Percentiles rank a stretch among this genome's conserved stretches.
Conservation (phyloP, 2,888 invertebrate genomes). For the Latheticus oryzae region DNA sequence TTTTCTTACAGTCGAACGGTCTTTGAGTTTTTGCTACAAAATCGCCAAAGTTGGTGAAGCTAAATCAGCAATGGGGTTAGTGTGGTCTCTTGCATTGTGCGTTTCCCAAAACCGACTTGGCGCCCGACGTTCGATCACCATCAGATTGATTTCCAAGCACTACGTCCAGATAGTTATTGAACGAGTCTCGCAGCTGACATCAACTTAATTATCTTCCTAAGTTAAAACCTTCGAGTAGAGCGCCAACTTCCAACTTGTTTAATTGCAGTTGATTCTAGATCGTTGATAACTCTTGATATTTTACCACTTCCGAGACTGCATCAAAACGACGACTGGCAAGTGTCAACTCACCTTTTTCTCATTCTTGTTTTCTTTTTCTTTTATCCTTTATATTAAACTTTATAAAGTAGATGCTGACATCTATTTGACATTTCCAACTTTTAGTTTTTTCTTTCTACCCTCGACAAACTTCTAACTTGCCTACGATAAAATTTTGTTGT, state of each 20-base stretch:
- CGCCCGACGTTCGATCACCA: constrained; percentile 47
- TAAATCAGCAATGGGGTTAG: constrained; percentile 25
- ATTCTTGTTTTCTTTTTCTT: constrained; percentile 6
- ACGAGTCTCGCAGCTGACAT: constrained; percentile 54
- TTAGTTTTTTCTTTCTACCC: constrained; percentile 9
- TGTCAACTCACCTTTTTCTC: constrained; percentile 12
- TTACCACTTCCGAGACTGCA: constrained; percentile 4
- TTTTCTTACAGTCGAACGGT: constrained; percentile 20
- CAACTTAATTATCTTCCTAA: constrained; percentile 54
- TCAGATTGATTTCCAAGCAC: constrained; percentile 52
- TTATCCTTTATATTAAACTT: constrained; percentile 17
- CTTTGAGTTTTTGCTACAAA: constrained; percentile 29
- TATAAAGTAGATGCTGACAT: constrained; percentile 17
- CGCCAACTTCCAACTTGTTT: constrained; percentile 48
- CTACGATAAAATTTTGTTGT: constrained; percentile 1
- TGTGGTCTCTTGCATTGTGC: constrained; percentile 28
- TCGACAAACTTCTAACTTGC: constrained; percentile 7
- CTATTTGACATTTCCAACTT: constrained; percentile 6
- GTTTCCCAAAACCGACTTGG: constrained; percentile 38
- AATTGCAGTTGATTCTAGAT: constrained; percentile 41
- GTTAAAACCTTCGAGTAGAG: constrained; percentile 46
- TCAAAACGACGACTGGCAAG: constrained; percentile 17
- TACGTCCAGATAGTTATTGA: constrained; percentile 49
- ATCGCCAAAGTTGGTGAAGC: constrained; percentile 22
- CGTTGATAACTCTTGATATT: constrained; percentile 38